These are phyloP conservation scores for Ceyx margarethae DNA, from an alignment of 2,113 vertebrate genomes.

Conservation along the genomic window DNA sequence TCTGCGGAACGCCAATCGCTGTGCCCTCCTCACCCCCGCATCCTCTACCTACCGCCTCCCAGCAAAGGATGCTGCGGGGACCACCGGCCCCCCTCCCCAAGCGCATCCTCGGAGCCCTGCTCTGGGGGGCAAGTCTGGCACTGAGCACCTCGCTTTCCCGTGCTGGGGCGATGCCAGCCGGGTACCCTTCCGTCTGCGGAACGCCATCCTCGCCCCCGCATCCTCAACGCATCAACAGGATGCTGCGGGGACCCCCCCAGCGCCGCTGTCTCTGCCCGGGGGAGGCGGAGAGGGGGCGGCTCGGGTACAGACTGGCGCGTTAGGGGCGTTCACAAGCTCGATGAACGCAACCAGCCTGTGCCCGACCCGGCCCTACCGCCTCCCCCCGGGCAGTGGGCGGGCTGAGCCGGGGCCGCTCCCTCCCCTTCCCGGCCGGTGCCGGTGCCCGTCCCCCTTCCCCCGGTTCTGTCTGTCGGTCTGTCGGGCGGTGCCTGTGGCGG, in stretches of 20 bases:
- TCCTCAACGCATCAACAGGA: neutral
- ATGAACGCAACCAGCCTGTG: neutral
- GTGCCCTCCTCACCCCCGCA: neutral
- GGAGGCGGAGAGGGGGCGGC: neutral
- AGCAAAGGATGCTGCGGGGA: no score
- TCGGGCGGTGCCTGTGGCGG: neutral
- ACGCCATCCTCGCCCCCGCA: neutral
- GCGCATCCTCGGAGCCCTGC: rapidly evolving
- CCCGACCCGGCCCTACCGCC: neutral
- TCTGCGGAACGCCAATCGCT: rapidly evolving
- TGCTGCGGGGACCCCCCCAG: neutral
- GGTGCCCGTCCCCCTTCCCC: neutral
- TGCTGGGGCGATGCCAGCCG: neutral
- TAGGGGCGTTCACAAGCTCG: no score
- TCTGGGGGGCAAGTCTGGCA: rapidly evolving
- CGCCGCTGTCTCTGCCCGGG: no score
- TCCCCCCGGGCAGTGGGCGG: neutral
- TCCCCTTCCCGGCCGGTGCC: neutral
- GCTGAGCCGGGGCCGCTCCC: neutral
- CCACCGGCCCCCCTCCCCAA: neutral
- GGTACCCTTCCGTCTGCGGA: neutral
- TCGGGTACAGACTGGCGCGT: neutral
- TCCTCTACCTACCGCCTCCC: neutral
- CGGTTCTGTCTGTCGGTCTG: neutral
- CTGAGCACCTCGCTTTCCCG: no score